These are phyloP conservation scores for Hydropsyche tenuis DNA, from an alignment of 1,140 invertebrate species.

Conservation along the genomic window DNA sequence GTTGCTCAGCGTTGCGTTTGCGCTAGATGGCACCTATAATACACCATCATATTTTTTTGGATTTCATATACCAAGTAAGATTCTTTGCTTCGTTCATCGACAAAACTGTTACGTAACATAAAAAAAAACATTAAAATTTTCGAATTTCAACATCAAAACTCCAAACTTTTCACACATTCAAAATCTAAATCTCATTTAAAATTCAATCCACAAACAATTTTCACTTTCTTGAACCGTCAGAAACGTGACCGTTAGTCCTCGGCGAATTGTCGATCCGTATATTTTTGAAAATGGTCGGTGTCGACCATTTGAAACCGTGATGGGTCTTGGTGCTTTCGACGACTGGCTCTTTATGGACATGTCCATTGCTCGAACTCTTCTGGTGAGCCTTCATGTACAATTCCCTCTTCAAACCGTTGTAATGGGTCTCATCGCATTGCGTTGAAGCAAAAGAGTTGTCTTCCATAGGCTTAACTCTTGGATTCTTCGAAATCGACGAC, in stretches of 20 bases:
- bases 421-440: not conserved
- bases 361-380: slow-evolving; percentile 34
- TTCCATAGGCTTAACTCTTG: not conserved
- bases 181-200: not conserved
- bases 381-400: slow-evolving; percentile 6
- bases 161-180: no score
- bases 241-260: slow-evolving; percentile 38
- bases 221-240: slow-evolving; percentile 38
- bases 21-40: no score
- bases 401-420: slow-evolving; percentile 22
- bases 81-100: no score
- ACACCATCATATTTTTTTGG: no score
- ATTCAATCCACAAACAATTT: no score
- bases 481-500: slow-evolving; percentile 43
- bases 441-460: not conserved
- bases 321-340: slow-evolving; percentile 39
- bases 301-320: slow-evolving; percentile 44
- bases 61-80: no score
- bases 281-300: slow-evolving; percentile 47
- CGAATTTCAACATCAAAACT: no score
- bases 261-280: slow-evolving; percentile 44
- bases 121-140: no score
- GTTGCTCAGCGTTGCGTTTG: no score
- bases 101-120: no score
- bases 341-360: slow-evolving; percentile 33